These are phyloP conservation scores for Paratrypauchen microcephalus DNA, from an alignment of 2,797 vertebrate species.

Conservation along the genomic window DNA sequence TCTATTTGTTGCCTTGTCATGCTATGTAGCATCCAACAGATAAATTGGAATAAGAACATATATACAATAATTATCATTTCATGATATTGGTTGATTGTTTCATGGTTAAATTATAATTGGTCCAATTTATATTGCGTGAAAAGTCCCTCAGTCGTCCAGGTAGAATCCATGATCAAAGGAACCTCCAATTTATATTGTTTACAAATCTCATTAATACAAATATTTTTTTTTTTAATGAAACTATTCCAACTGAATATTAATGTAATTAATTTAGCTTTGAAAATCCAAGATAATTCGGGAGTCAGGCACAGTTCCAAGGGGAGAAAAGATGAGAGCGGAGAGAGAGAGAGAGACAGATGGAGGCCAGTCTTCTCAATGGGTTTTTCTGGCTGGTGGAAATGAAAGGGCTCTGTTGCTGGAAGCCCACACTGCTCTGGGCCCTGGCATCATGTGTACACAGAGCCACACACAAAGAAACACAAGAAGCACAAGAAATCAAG, in stretches of 20 bases:
- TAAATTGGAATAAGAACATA: too few relatives aligned
- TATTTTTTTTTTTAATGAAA: neutral
- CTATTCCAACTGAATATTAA: neutral
- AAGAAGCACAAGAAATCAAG: conserved; percentile 3
- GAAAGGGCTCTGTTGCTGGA: conserved; percentile 24
- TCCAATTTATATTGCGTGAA: neutral
- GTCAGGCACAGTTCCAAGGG: neutral
- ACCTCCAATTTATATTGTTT: neutral
- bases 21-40: too few relatives aligned
- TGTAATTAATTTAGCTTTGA: neutral
- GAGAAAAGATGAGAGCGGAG: conserved; percentile 1
- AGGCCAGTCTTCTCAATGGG: conserved; percentile 21
- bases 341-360: conserved; percentile 6
- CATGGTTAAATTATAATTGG: too few relatives aligned
- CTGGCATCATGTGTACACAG: conserved; percentile 6
- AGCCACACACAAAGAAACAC: conserved; percentile 14
- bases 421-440: conserved; percentile 7
- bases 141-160: too few relatives aligned
- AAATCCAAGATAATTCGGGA: conserved; percentile 3
- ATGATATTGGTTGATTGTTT: neutral
- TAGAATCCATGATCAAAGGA: too few relatives aligned
- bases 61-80: too few relatives aligned
- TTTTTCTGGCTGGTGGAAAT: conserved; percentile 28
- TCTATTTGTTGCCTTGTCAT: too few relatives aligned
- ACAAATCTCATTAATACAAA: neutral